phyloP scores from a whole-genome alignment of 2,797 vertebrate genomes.

The Aythya fuligula region DNA sequence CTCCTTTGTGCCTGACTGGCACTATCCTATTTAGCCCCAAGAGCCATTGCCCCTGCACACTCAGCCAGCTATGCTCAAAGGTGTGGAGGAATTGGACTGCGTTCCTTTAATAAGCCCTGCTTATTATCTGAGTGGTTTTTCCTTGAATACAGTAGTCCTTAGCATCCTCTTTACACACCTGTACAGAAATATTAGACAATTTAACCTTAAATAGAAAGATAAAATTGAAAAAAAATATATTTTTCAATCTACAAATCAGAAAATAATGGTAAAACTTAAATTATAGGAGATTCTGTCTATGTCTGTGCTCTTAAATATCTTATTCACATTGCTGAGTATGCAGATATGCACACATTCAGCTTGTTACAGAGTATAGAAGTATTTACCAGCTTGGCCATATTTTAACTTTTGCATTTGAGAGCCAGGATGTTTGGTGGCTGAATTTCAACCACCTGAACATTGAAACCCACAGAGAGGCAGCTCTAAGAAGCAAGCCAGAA shows the following conservation, averaged over 20 bases:
- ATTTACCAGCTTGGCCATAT: not conserved
- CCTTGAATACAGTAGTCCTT: not conserved
- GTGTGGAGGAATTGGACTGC: not conserved
- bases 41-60: not conserved
- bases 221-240: not conserved
- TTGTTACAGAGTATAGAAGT: not conserved
- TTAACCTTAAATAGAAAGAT: not conserved
- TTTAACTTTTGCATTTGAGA: not conserved
- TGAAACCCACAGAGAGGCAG: not conserved
- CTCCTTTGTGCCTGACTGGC: rapidly evolving
- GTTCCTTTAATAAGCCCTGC: not conserved
- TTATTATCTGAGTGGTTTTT: not conserved
- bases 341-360: not conserved
- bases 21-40: not conserved
- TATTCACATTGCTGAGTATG: not conserved
- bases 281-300: not conserved
- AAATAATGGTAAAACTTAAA: not conserved
- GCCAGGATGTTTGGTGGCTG: not conserved
- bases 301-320: not conserved
- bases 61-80: not conserved
- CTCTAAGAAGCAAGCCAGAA: not conserved
- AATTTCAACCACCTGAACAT: not conserved
- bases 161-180: not conserved
- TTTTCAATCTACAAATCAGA: not conserved
- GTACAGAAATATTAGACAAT: not conserved